Evolutionary conservation across 2,888 invertebrate genomes (phyloP).

Genomic region (Mamestra brassicae): DNA sequence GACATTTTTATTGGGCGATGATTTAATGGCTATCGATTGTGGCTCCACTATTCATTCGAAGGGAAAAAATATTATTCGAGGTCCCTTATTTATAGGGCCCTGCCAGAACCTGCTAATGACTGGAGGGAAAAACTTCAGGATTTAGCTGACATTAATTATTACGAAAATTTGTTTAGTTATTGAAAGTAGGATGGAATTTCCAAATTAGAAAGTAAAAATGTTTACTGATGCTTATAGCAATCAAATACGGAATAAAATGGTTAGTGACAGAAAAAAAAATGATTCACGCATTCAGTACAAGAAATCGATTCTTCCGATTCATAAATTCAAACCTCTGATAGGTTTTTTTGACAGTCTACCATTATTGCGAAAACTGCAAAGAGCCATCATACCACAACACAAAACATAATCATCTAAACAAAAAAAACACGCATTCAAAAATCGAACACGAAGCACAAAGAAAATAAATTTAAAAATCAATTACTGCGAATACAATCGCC

Average conservation of each 20-base stretch:
- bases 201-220: background rate
- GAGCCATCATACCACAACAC: background rate
- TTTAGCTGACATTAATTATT: slow-evolving; percentile 30
- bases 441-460: slow-evolving; percentile 1
- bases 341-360: background rate
- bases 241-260: background rate
- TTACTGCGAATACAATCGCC: slow-evolving; percentile 49
- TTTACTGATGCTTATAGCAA: background rate
- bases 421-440: slow-evolving; percentile 29
- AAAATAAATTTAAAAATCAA: slow-evolving; percentile 48
- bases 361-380: background rate
- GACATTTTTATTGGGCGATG: slow-evolving; percentile 90
- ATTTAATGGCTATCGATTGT: slow-evolving; percentile 89
- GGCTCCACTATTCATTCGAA: slow-evolving; percentile 79
- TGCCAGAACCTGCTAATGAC: slow-evolving; percentile 51
- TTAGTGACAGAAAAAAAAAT: background rate
- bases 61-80: slow-evolving; percentile 75
- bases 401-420: background rate
- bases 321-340: background rate
- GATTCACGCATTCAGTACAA: background rate
- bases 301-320: background rate
- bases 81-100: slow-evolving; percentile 60
- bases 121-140: slow-evolving; percentile 27
- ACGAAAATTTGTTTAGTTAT: slow-evolving; percentile 8
- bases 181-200: background rate